These are phyloP conservation scores for Oxyruncus cristatus DNA, from an alignment of 2,113 vertebrate species.

Conservation along the genomic window DNA sequence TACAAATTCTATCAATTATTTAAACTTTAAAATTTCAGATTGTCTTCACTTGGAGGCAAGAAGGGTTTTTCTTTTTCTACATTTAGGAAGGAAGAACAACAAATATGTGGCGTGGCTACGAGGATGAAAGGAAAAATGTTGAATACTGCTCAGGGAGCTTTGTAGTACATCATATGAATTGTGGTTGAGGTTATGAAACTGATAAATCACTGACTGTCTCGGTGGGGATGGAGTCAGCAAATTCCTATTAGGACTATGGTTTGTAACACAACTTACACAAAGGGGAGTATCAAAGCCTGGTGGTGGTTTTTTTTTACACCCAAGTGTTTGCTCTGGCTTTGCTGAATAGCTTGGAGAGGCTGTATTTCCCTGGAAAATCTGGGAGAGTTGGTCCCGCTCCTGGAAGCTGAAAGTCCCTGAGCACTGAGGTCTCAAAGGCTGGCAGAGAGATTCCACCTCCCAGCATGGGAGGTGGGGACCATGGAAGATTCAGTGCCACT, in stretches of 20 bases:
- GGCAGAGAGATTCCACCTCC: not conserved
- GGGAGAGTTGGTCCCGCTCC: not conserved
- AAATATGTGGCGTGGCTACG: not conserved
- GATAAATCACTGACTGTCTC: constrained; percentile 22
- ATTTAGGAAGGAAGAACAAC: not conserved
- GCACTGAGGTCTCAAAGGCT: not conserved
- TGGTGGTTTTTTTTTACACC: not conserved
- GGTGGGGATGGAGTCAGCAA: not conserved
- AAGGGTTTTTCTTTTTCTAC: not conserved
- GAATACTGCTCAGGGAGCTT: not conserved
- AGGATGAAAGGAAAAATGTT: not conserved
- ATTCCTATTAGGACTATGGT: not conserved
- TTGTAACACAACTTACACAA: not conserved
- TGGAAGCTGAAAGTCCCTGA: not conserved
- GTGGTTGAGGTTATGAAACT: constrained; percentile 45
- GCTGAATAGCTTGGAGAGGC: not conserved
- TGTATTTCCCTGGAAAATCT: not conserved
- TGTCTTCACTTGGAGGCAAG: not conserved
- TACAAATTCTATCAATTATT: not conserved
- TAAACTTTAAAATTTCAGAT: not conserved
- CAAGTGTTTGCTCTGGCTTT: not conserved
- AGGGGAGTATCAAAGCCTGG: not conserved
- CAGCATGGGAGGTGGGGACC: not conserved
- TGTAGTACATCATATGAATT: not conserved
- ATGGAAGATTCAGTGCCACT: fast-evolving